These are phyloP conservation scores for Drosophila ambigua DNA, from an alignment of 1,140 invertebrate genomes.

Conservation along the genomic window DNA sequence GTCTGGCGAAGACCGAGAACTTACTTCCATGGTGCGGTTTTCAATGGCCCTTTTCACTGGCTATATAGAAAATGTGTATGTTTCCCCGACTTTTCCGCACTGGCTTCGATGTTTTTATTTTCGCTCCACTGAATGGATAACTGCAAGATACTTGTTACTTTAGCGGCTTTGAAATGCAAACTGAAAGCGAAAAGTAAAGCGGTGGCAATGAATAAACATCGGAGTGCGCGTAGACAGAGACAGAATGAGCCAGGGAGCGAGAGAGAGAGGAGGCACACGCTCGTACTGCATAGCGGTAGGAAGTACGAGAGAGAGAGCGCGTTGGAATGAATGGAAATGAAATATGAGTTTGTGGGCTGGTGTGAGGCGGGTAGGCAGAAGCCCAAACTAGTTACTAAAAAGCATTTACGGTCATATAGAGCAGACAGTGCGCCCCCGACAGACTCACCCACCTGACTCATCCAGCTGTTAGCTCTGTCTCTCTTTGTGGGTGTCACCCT, in stretches of 20 bases:
- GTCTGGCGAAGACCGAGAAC: slow-evolving; percentile 27
- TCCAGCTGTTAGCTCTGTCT: slow-evolving; percentile 29
- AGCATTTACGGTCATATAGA: slow-evolving; percentile 75
- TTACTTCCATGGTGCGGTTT: slow-evolving; percentile 63
- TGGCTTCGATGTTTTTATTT: slow-evolving; percentile 28
- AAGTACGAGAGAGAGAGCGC: no score
- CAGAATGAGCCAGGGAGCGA: neutral
- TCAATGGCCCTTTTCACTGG: slow-evolving; percentile 61
- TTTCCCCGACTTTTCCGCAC: slow-evolving; percentile 13
- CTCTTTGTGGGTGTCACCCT: neutral
- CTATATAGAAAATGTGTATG: slow-evolving; percentile 51
- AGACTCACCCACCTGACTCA: slow-evolving; percentile 41
- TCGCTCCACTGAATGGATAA: slow-evolving; percentile 57
- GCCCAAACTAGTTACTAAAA: slow-evolving; percentile 73
- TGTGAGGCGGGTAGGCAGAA: slow-evolving; percentile 16
- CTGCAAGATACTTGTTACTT: slow-evolving; percentile 81
- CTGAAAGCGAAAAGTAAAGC: slow-evolving; percentile 73
- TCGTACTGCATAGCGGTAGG: neutral
- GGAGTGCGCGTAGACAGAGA: slow-evolving; percentile 17
- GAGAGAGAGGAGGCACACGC: neutral
- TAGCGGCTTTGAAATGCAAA: slow-evolving; percentile 79
- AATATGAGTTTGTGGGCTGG: slow-evolving; percentile 47
- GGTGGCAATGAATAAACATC: slow-evolving; percentile 66
- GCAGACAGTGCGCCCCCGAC: slow-evolving; percentile 51
- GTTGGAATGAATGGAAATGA: slow-evolving; percentile 63